Evolutionary conservation across 2,888 invertebrate genomes (phyloP), one percentile per base, ranked within the genome.

Genomic region (Seira musarum): DNA sequence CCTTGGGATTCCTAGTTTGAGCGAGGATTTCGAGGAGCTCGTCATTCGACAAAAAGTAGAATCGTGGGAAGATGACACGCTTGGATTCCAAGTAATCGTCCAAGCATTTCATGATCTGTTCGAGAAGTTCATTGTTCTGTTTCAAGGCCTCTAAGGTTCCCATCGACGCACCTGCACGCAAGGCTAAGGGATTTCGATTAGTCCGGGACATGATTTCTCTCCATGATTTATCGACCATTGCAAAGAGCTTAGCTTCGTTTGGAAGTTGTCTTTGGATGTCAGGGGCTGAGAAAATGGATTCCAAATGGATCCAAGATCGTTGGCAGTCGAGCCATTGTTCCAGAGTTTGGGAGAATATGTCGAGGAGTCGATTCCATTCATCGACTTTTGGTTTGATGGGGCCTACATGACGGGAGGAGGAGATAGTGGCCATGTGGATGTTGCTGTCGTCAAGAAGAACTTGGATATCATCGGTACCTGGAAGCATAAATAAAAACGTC

Each of bases 221-320:
- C 92, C 95, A 97, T 0, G 94, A 94, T 88, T 95, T 96, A 88
- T 97, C 96, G 0, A 97, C 96, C 71, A 93, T 91, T 2, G 92
- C 91, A 88, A 97, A 98, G 87, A 96, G 92, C 87, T 94, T 93
- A 0, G 96, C 95, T 89, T 98, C 97, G 85, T 93, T 93, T 0
- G 97, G 97, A 88, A 98, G 90, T 88, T 97, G 97, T 15, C 96
- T 92, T 88, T 97, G 96, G 87, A 98, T 98, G 88, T 97, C 97
- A 0, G 97, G 96, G 0, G 97, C 96, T 8, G 95, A 94, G 89
- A 98, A 98, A 87, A 98, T 97, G 0, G 96, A 96, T 89, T 98
- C 97, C 87, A 98, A 90, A 88, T 98, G 97, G 53, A 97, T 91
- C 97, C 98, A 98, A n/a, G 94, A 94, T 86, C 94, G 93, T 89